Conservation (phyloP, 2,113 vertebrate genomes). For the Cichladusa arquata region DNA sequence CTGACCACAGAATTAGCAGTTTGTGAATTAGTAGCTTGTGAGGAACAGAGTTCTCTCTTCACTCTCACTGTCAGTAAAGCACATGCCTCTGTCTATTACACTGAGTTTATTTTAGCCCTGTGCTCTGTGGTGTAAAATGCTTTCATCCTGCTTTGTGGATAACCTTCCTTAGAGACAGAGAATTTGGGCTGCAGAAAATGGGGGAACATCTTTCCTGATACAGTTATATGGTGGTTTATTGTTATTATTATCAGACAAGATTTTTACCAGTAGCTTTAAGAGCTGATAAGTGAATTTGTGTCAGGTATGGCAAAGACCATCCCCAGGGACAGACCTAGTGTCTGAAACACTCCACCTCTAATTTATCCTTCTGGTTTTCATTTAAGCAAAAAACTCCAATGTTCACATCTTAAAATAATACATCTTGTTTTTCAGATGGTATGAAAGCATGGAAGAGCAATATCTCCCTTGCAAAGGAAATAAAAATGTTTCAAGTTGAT, state of each 20-base stretch:
- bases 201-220: not conserved
- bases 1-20: not conserved
- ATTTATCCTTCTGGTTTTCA: not conserved
- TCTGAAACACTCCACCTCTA: not conserved
- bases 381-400: not conserved
- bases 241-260: not conserved
- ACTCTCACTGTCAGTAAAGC: not conserved
- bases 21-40: not conserved
- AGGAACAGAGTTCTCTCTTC: not conserved
- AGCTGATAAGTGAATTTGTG: not conserved
- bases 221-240: not conserved
- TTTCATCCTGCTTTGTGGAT: not conserved
- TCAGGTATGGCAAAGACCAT: not conserved
- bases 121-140: not conserved
- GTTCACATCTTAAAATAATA: not conserved
- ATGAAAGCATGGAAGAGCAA: not conserved
- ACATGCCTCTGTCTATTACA: not conserved
- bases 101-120: not conserved
- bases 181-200: not conserved
- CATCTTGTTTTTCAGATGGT: not conserved
- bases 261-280: not conserved
- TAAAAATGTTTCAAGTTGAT: not conserved
- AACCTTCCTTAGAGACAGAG: not conserved
- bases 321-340: not conserved
- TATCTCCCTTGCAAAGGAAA: not conserved